These are phyloP conservation scores for Sipha flava DNA, from an alignment of 1,140 invertebrate species.

Conservation along the genomic window DNA sequence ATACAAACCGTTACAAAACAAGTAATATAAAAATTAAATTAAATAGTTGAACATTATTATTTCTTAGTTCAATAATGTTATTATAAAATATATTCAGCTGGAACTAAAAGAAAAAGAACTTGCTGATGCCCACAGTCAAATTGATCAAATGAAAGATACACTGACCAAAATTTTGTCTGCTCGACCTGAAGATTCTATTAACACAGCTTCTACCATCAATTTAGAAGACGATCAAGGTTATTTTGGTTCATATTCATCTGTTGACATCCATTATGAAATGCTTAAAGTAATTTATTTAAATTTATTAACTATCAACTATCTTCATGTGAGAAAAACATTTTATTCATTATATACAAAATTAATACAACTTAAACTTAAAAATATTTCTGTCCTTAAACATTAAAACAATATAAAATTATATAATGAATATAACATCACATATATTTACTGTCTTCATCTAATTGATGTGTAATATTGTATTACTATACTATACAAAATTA, in stretches of 20 bases:
- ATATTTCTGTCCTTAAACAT: too few species aligned
- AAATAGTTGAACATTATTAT: not conserved
- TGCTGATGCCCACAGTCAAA: constrained; percentile 53
- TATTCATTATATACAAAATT: too few species aligned
- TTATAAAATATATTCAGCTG: constrained; percentile 42
- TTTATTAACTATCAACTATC: too few species aligned
- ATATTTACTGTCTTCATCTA: too few species aligned
- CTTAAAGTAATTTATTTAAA: constrained; percentile 55
- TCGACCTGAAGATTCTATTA: constrained; percentile 37
- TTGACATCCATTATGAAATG: constrained; percentile 96
- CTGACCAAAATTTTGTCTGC: constrained; percentile 47
- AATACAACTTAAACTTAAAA: too few species aligned
- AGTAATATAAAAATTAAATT: constrained; percentile 35
- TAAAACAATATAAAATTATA: too few species aligned
- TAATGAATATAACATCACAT: too few species aligned
- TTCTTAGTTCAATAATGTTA: not conserved
- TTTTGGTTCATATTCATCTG: constrained; percentile 94
- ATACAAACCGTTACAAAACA: constrained; percentile 47
- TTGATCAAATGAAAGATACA: constrained; percentile 54
- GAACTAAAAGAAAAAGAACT: constrained; percentile 50
- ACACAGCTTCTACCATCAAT: constrained; percentile 44
- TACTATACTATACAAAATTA: too few species aligned
- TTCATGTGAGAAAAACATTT: too few species aligned
- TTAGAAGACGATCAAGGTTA: constrained; percentile 55
- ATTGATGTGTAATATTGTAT: too few species aligned